Evolutionary conservation across 2,888 invertebrate genomes (phyloP).

Genomic region (Cyrtodaria siliqua): DNA sequence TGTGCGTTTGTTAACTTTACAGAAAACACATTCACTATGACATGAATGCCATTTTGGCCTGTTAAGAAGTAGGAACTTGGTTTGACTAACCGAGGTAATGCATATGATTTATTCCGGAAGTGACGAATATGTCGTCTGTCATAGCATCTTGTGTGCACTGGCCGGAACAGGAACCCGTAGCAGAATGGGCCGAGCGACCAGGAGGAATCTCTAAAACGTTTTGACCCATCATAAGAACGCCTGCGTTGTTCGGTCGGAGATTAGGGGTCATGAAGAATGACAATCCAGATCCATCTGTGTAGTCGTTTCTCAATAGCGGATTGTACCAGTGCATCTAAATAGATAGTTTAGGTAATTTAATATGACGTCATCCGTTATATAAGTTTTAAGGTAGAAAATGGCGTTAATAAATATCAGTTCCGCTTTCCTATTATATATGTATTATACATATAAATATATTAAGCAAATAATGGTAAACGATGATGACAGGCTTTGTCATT

Average conservation of each 20-base stretch:
- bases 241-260: slow-evolving; percentile 60
- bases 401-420: no score
- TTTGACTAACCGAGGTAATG: slow-evolving; percentile 76
- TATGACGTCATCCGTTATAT: no score
- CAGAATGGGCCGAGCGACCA: slow-evolving; percentile 16
- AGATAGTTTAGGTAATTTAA: no score
- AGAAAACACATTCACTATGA: no score
- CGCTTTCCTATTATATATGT: no score
- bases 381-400: no score
- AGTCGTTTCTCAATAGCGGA: slow-evolving; percentile 35
- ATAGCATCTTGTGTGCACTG: slow-evolving; percentile 38
- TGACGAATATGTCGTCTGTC: slow-evolving; percentile 49
- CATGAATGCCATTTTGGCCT: no score
- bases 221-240: slow-evolving; percentile 65
- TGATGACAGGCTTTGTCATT: no score
- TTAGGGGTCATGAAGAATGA: slow-evolving; percentile 64
- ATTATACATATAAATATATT: no score
- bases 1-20: no score
- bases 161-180: slow-evolving; percentile 32
- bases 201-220: slow-evolving; percentile 66
- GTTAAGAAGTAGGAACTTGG: no score
- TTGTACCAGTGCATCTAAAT: slow-evolving; percentile 74
- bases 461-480: no score
- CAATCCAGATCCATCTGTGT: slow-evolving; percentile 67
- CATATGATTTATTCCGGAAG: slow-evolving; percentile 70